Percentiles rank a stretch among this genome's conserved stretches.
These are phyloP conservation scores for Drosophila tsacasi DNA, from an alignment of 1,140 invertebrate genomes.

Conservation along the genomic window DNA sequence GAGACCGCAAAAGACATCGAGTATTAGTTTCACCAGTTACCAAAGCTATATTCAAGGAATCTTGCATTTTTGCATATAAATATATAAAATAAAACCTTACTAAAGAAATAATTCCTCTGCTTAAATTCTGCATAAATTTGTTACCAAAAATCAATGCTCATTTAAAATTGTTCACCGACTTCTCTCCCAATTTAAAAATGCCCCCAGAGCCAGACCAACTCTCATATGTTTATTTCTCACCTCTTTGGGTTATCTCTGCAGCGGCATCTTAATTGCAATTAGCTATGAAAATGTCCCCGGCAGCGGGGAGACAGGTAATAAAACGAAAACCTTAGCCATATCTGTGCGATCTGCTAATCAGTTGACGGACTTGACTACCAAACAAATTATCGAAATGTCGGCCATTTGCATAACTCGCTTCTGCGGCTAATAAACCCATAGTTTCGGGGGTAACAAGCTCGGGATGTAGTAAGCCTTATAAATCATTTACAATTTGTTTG, in stretches of 20 bases:
- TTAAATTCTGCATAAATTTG: not conserved
- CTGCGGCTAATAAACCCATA: slow-evolving; percentile 64
- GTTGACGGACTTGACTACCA: slow-evolving; percentile 61
- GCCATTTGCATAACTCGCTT: slow-evolving; percentile 67
- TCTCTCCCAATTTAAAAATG: slow-evolving; percentile 9
- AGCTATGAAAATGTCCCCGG: slow-evolving; percentile 70
- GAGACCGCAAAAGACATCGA: not conserved
- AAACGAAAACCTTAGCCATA: slow-evolving; percentile 56
- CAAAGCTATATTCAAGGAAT: not conserved
- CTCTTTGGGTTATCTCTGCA: slow-evolving; percentile 58
- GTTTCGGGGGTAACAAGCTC: slow-evolving; percentile 65
- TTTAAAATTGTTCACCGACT: slow-evolving; percentile 4
- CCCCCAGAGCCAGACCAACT: not conserved
- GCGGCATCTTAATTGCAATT: slow-evolving; percentile 79
- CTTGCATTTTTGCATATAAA: too few relatives aligned
- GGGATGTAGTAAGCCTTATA: slow-evolving; percentile 42
- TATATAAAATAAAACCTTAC: not conserved
- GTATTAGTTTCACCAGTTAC: not conserved
- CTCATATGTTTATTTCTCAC: slow-evolving; percentile 71
- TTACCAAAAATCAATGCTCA: not conserved
- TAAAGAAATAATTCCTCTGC: not conserved
- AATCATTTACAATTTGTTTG: slow-evolving; percentile 75
- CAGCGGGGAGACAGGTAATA: slow-evolving; percentile 15
- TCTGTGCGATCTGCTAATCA: slow-evolving; percentile 74
- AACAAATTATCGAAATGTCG: slow-evolving; percentile 70